Evolutionary conservation across 2,888 invertebrate species (phyloP), one percentile per base, ranked within the genome.

Genomic region (Fabriciana adippe): DNA sequence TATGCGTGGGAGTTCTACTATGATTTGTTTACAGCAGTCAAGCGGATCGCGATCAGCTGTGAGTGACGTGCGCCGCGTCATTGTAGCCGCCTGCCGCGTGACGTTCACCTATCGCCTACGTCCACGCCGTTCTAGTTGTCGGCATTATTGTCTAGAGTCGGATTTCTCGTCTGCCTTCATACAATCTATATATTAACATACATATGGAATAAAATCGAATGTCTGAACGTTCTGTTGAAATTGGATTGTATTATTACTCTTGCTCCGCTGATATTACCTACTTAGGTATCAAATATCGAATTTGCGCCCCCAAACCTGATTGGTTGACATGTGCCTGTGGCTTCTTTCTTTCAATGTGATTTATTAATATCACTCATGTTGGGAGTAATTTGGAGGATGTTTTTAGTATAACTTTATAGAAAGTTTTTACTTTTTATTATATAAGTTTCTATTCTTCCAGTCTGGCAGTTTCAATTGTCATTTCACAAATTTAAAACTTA

Each of bases 11-110:
- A 85, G 87, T 79, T 77, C 78, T 89, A 90, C 89, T 90, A 90
- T 89, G 88, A 88, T 90, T 89, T 90, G 90, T 90, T 91, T 90
- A 90, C 88, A 79, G 81, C 79, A 80, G 79, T 76, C 79, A 82
- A 80, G 82, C 78, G 81, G 77, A 78, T 81, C 78, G 81, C 86
- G 86, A 90, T 89, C 90, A 90, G 90, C 90, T 90, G 90, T 72
- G 81, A 70, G 81, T 87, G 88, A 87, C 87, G 89, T 77, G 81
- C 74, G 75, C 69, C 77, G 76, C 78, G 83, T 79, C 80, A 78
- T 71, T 70, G 69, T 31, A 72, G 72, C 64, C 55, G 55, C 70
- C 62, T 69, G 71, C 72, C 76, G 55, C 57, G 66, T 68, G 68
- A 71, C 71, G 71, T 61, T 57, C 31, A 11, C 14, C 70, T 56